Percentiles rank a stretch among this genome's conserved stretches.
Conservation (phyloP, 2,113 vertebrate species). For the Eublepharis macularius region DNA sequence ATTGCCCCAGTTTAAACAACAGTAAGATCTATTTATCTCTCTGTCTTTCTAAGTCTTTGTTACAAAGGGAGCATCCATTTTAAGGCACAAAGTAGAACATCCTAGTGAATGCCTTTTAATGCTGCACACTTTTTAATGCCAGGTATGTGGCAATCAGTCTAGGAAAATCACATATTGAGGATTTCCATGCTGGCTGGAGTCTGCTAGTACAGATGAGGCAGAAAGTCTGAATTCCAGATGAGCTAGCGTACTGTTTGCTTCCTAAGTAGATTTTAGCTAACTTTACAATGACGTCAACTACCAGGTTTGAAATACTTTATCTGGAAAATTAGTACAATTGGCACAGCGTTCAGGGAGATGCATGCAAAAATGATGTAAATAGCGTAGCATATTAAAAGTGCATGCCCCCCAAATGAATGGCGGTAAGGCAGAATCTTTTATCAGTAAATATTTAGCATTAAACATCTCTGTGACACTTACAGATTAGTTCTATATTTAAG, state of each 20-base stretch:
- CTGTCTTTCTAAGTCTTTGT: too few species aligned
- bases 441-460: constrained; percentile 13
- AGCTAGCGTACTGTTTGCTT: neutral
- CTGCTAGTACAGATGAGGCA: constrained; percentile 18
- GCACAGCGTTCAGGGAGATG: neutral
- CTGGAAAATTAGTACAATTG: neutral
- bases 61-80: constrained; percentile 28
- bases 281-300: neutral
- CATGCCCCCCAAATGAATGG: constrained; percentile 17
- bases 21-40: too few species aligned
- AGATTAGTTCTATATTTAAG: constrained; percentile 19
- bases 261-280: neutral
- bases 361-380: neutral
- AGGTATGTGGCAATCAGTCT: neutral
- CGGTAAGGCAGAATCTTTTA: constrained; percentile 34
- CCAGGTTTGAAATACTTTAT: neutral
- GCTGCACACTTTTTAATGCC: neutral
- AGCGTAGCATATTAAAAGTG: constrained; percentile 23
- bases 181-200: neutral
- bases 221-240: neutral
- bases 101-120: neutral
- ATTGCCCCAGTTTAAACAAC: too few species aligned
- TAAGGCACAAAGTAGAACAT: neutral
- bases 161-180: neutral
- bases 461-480: constrained; percentile 16